Evolutionary conservation across 1,140 invertebrate species (phyloP), one percentile per base, ranked within the genome.

Genomic region (Aphelinus certus): DNA sequence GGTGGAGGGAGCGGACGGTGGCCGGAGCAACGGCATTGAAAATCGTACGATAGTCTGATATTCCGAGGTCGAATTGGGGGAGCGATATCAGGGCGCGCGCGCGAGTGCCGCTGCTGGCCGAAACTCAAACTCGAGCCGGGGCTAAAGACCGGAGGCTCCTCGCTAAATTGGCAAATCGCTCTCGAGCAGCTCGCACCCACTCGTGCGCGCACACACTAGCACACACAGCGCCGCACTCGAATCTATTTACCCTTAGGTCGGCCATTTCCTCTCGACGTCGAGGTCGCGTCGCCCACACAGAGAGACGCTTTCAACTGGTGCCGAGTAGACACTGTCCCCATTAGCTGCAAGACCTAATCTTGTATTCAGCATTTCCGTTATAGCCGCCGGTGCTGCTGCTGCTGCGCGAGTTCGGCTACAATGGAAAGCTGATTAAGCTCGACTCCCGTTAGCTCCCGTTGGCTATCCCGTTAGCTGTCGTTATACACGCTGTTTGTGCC

Each of bases 281-380:
- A 69, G 69, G 70, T 75, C 71, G 26, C 26, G 26, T 26, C 26
- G 26, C 26, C 26, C 26, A 26, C 0, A 26, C 26, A 26, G 49
- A 53, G 66, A 48, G 26, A 26, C 26, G 68, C 26, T 60, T 68
- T 76, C 45, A 6, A 42, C 57, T 26, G 45, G 26, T 47, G 56
- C 73, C 60, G 42, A 43, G 70, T 51, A 56, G 58, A 68, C 58
- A 74, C 45, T 66, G 63, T 71, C 46, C 62, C 73, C 78, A 78
- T 81, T 81, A 81, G 79, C 26, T 26, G 64, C 74, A 63, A 75
- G 80, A 81, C 75, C 75, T 82, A 81, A 82, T 82, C 77, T 81
- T 71, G 77, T 72, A 80, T 81, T 81, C 79, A 73, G 64, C 78
- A 78, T 76, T 81, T 78, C 75, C 78, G 74, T 78, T 77, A 80